A percentile compares a stretch with the other conserved stretches of the same genome.
phyloP scores from a whole-genome alignment of 2,888 invertebrate genomes.

The Tenthredo livida region DNA sequence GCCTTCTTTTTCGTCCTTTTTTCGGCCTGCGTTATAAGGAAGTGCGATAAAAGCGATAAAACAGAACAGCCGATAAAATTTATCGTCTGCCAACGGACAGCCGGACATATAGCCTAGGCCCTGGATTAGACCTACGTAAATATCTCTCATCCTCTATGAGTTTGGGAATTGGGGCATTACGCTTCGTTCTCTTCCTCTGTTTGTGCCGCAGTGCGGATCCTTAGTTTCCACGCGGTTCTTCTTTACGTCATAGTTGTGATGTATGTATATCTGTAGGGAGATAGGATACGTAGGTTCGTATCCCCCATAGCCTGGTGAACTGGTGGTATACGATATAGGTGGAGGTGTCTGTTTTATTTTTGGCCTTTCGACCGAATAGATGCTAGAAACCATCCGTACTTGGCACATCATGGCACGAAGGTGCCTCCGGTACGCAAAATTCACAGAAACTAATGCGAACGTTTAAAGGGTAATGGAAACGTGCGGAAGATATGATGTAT shows the following conservation, averaged over 20 bases:
- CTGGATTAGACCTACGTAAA: constrained; percentile 37
- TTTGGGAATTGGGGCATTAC: constrained; percentile 33
- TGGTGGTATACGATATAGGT: constrained; percentile 1
- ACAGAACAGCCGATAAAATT: constrained; percentile 41
- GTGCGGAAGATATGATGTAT: background rate
- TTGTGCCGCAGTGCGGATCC: constrained; percentile 49
- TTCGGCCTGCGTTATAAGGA: constrained; percentile 38
- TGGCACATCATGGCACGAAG: constrained; percentile 43
- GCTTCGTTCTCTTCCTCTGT: background rate
- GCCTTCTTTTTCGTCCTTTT: background rate
- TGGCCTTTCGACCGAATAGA: background rate
- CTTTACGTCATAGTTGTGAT: constrained; percentile 3
- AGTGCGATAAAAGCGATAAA: constrained; percentile 43
- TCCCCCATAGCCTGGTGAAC: background rate
- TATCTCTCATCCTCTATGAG: constrained; percentile 1
- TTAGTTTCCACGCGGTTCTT: background rate
- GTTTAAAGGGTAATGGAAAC: background rate
- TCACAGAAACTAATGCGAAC: background rate
- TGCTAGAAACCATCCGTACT: background rate
- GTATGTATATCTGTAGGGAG: background rate
- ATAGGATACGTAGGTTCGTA: background rate
- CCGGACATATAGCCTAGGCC: constrained; percentile 5
- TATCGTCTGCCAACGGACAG: constrained; percentile 41
- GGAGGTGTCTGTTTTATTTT: constrained; percentile 41
- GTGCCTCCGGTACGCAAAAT: background rate